Conservation (phyloP, 2,888 invertebrate species). For the Pseudanteris insignis region DNA sequence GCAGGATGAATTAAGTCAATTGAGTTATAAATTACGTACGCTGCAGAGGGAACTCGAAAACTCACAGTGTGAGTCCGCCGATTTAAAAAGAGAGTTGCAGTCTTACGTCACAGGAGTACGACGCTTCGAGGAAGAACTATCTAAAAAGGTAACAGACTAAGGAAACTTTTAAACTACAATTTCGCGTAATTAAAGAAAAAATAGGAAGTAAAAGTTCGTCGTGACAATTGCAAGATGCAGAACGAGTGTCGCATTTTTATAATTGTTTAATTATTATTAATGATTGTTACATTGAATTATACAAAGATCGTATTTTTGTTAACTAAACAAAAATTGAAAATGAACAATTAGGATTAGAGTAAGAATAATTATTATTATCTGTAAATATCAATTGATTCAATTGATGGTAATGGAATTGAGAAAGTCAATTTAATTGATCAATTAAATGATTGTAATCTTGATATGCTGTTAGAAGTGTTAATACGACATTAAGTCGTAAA, state of each 20-base stretch:
- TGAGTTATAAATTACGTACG: conserved; percentile 72
- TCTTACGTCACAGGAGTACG: conserved; percentile 85
- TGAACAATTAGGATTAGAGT: no score
- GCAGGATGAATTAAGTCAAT: conserved; percentile 77
- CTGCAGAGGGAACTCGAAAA: conserved; percentile 76
- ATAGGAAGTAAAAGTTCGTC: conserved; percentile 21
- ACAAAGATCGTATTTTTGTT: not conserved
- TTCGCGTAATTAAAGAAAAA: conserved; percentile 21
- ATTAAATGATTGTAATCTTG: no score
- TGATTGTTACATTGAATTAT: not conserved
- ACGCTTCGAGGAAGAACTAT: conserved; percentile 79
- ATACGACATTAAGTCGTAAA: no score
- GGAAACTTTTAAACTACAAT: conserved; percentile 9
- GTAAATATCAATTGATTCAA: no score
- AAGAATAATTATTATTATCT: no score
- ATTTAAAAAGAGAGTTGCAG: conserved; percentile 79
- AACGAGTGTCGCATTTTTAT: conserved; percentile 4
- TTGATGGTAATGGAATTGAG: no score
- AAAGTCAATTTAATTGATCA: no score
- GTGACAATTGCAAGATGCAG: conserved; percentile 6
- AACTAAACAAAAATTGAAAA: no score
- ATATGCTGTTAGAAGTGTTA: no score
- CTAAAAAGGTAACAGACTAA: conserved; percentile 70
- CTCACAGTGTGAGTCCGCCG: conserved; percentile 76
- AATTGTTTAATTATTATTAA: conserved; percentile 6